Evolutionary conservation across 2,888 invertebrate genomes (phyloP).

Genomic region (Lasius platythorax): DNA sequence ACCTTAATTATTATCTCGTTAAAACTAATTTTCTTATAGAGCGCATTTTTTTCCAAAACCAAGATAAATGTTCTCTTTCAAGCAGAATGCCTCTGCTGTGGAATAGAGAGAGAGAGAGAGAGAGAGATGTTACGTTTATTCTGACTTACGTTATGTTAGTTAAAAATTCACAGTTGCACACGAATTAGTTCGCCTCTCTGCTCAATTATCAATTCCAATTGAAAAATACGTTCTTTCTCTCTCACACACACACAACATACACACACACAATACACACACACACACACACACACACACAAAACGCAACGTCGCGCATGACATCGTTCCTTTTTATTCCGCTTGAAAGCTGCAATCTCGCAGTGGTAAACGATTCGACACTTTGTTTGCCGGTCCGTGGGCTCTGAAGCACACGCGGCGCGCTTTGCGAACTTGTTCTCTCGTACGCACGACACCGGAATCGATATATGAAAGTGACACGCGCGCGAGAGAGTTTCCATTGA

Average conservation of each 20-base stretch:
- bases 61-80: not conserved
- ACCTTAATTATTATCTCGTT: constrained; percentile 5
- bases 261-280: not conserved
- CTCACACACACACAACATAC: not conserved
- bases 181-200: constrained; percentile 33
- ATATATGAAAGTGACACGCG: constrained; percentile 70
- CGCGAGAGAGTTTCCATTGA: constrained; percentile 66
- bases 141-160: not conserved
- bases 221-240: constrained; percentile 31
- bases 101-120: no score
- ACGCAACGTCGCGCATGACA: constrained; percentile 46
- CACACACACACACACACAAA: not conserved
- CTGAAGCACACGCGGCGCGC: constrained; percentile 57
- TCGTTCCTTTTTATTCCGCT: constrained; percentile 54
- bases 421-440: constrained; percentile 57
- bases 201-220: constrained; percentile 56
- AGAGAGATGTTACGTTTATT: not conserved
- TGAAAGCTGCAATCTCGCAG: constrained; percentile 54
- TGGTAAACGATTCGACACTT: constrained; percentile 57
- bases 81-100: not conserved
- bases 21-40: not conserved
- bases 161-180: constrained; percentile 34
- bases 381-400: constrained; percentile 38
- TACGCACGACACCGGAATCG: constrained; percentile 61
- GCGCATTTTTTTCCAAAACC: not conserved